Evolutionary conservation across 2,888 invertebrate genomes (phyloP), one percentile per base, ranked within the genome.

Genomic region (Diloba caeruleocephala): DNA sequence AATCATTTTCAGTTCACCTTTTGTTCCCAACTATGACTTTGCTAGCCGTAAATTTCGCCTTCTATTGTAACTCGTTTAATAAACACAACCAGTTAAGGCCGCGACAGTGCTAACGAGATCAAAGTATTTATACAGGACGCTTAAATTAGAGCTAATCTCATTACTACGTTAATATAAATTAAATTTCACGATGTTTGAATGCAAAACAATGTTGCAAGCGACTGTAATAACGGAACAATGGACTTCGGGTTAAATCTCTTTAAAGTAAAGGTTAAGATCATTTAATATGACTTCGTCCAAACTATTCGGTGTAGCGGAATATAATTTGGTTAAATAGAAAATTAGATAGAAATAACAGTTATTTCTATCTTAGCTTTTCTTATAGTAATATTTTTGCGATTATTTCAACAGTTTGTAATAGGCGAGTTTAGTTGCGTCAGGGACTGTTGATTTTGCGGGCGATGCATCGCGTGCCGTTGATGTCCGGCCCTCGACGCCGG

Each of bases 51-150:
- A 61, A 60, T 71, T 54, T 45, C 42, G 52, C 55, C 46, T 51
- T 51, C 70, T 44, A 71, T 73, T 71, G 76, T 78, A 63, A 74
- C 72, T 66, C 51, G 34, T 61, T 77, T 78, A 77, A 76, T 80
- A 78, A 74, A 74, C 77, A 72, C 32, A 36, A 62, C 38, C 61
- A 49, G 63, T 62, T 56, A 56, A 21, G 56, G 51, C 66, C 53
- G 53, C 59, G 65, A 69, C 75, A 66, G 60, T 57, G 70, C 74
- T 81, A 83, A 84, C 82, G 66, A 81, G 87, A 87, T 87, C 81
- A 85, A 79, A 81, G 80, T 82, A 82, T 87, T 85, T 83, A 79
- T 73, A 79, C 78, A 79, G 83, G 81, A 82, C 79, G 81, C 68
- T 79, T 79, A 78, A 81, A 83, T 87, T 82, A 76, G 73, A 72